Base-by-base conservation (phyloP, 2,113 vertebrate genomes). In the Oriolus oriolus region DNA sequence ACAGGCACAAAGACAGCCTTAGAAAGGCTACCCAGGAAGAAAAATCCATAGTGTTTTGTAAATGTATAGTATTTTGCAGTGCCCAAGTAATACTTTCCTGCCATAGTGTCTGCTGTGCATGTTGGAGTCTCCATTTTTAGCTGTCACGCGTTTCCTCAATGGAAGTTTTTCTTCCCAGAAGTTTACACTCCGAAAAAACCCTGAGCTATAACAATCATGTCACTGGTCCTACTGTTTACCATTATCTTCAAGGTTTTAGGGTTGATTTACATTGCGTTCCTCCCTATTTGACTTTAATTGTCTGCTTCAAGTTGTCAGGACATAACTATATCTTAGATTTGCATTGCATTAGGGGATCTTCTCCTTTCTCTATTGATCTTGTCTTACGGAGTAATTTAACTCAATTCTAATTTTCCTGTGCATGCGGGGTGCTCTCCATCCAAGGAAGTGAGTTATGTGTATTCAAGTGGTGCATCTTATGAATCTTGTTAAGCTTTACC, bases 401-500 rank as follows among this genome's bases (percentile, higher is more conserved):
- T 98, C 95, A 82, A 96, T 97, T 98, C 97, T 98, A 97, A 98
- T 98, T 98, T 98, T 98, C 98, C 96, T 96, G 95, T 92, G 95
- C 97, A 96, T 59, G 96, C 84, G 23, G 96, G 97, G 95, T 90
- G 96, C 95, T 98, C 97, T 95, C 94, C 90, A 96, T 87, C 94
- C 95, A 85, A 35, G 79, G 95, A 97, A 97, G 98, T 98, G 98
- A 98, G 97, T 98, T 98, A 98, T 98, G 98, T 96, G 95, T 97
- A 98, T 98, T 98, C 98, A 95, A 98, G 97, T 98, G 97, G 97
- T 93, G 92, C 97, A 96, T 98, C 97, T 97, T 98, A 98, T 96
- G 98, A 98, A 98, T 98, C 98, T 98, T 98, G 98, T 98, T 98
- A 98, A 98, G 98, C 97, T 98, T 97, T 98, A 97, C 97, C 19